These are phyloP conservation scores for Dicyrtomina minuta DNA, from an alignment of 2,888 invertebrate genomes.

Conservation along the genomic window DNA sequence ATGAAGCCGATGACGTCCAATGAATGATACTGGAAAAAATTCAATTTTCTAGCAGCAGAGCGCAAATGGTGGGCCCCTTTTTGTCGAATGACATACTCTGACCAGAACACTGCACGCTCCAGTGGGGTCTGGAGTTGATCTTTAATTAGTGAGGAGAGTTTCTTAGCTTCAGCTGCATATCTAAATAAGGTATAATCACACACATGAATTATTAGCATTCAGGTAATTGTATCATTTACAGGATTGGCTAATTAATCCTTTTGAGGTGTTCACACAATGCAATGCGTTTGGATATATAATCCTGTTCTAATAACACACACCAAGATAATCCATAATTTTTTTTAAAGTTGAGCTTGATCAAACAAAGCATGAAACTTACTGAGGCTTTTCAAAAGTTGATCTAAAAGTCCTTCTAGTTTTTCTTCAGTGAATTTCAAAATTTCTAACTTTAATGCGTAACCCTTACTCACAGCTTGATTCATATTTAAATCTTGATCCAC, in stretches of 20 bases:
- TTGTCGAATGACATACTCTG: conserved; percentile 57
- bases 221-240: no score
- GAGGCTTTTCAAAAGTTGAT: not conserved
- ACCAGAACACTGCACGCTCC: conserved; percentile 30
- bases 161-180: no score
- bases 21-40: conserved; percentile 53
- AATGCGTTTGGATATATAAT: no score
- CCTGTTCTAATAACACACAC: no score
- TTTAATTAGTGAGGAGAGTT: no score
- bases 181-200: no score
- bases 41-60: conserved; percentile 51
- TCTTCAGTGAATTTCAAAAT: conserved; percentile 13
- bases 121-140: conserved; percentile 53
- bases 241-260: no score
- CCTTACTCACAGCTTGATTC: not conserved
- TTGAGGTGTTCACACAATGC: no score
- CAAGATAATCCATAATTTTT: no score
- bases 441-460: conserved; percentile 6
- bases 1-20: conserved; percentile 49
- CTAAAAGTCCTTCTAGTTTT: not conserved
- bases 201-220: no score
- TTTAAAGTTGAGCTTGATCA: no score
- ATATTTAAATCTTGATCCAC: conserved; percentile 20
- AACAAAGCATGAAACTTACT: no score
- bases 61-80: conserved; percentile 49